Conservation (phyloP, 1,140 invertebrate genomes). For the Anthonomus grandis region DNA sequence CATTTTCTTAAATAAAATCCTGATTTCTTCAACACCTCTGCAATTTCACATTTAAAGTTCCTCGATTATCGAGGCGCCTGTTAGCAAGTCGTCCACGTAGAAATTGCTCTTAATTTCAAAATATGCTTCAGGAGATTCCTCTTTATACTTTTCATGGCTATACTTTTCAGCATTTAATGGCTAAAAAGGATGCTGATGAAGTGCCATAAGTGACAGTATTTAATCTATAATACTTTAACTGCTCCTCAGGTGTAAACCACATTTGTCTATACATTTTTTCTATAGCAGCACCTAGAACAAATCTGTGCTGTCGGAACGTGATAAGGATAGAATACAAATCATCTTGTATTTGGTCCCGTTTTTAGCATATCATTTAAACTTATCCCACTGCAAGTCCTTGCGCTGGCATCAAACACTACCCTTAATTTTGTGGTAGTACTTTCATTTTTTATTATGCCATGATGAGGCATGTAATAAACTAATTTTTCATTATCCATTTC, state of each 20-base stretch:
- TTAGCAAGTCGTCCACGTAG: background rate
- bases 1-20: too few species aligned
- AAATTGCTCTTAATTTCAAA: background rate
- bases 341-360: too few species aligned
- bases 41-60: background rate
- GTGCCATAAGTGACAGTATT: background rate
- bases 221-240: background rate
- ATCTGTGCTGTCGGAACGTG: background rate
- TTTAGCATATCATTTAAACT: too few species aligned
- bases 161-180: background rate
- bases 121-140: background rate
- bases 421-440: slow-evolving; percentile 30
- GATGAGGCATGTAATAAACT: slow-evolving; percentile 38
- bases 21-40: background rate
- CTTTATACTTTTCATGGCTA: background rate
- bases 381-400: background rate
- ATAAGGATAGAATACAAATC: too few species aligned
- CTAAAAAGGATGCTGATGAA: background rate
- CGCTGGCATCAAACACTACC: slow-evolving; percentile 14
- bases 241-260: background rate
- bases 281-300: background rate
- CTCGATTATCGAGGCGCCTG: background rate
- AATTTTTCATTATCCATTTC: background rate
- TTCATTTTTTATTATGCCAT: slow-evolving; percentile 28
- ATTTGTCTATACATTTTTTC: background rate